Percentiles rank a stretch among this genome's conserved stretches.
Evolutionary conservation across 2,797 vertebrate genomes (phyloP).

Genomic region (Netta rufina): DNA sequence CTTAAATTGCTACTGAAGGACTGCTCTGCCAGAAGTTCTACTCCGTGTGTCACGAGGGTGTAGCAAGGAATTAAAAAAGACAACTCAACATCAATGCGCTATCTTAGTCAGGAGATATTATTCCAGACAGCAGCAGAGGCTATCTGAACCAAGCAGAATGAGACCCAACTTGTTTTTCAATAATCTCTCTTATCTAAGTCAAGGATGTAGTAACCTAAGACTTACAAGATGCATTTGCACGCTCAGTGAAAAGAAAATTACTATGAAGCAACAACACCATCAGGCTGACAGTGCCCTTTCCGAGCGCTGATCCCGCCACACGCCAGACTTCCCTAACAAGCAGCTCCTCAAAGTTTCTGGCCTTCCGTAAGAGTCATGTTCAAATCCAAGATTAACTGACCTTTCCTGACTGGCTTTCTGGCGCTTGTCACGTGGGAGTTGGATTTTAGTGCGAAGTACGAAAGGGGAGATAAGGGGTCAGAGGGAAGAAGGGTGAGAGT

Average conservation of each 20-base stretch:
- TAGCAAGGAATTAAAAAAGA: not conserved
- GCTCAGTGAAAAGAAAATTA: constrained; percentile 12
- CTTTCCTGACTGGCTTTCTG: not conserved
- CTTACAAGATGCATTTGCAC: constrained; percentile 8
- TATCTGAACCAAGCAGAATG: not conserved
- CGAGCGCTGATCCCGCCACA: not conserved
- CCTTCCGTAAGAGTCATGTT: not conserved
- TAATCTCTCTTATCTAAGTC: constrained; percentile 21
- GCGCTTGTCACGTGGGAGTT: not conserved
- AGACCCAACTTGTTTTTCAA: constrained; percentile 22
- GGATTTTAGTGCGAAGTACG: not conserved
- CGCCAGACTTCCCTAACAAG: not conserved
- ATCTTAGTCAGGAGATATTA: constrained; percentile 19
- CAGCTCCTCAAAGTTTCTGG: not conserved
- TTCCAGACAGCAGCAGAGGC: not conserved
- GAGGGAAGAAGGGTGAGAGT: not conserved
- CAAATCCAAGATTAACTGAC: not conserved
- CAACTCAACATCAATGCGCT: not conserved
- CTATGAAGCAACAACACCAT: not conserved
- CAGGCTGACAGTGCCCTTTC: not conserved
- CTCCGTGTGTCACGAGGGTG: constrained; percentile 32
- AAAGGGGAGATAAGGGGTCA: not conserved
- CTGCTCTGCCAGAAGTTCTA: not conserved
- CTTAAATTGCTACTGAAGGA: constrained; percentile 13
- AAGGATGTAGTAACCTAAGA: not conserved